phyloP scores from a whole-genome alignment of 2,113 vertebrate genomes.

The Daubentonia madagascariensis region DNA sequence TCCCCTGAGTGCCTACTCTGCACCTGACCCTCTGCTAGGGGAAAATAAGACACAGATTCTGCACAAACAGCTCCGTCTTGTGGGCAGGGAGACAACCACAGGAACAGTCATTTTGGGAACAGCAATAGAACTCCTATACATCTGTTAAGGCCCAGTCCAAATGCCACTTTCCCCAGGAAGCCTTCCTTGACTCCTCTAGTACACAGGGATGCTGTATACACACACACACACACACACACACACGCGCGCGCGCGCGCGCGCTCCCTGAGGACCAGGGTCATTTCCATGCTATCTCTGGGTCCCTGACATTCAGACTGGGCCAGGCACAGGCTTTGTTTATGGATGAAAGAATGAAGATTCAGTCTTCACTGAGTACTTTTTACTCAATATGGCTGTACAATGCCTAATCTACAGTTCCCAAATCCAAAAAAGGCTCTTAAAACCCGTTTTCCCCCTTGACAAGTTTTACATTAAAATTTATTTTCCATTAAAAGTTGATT shows the following conservation, averaged over 20 bases:
- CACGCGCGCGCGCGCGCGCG: fast-evolving
- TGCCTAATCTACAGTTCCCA: not conserved
- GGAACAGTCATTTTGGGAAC: not conserved
- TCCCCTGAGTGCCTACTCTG: not conserved
- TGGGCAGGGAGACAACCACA: not conserved
- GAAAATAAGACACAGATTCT: not conserved
- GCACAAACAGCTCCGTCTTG: not conserved
- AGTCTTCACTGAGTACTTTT: not conserved
- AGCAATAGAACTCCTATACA: not conserved
- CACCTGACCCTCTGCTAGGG: not conserved
- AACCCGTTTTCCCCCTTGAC: not conserved
- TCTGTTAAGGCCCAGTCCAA: not conserved
- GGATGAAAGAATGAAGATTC: not conserved
- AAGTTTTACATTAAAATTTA: not conserved
- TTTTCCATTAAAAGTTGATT: not conserved
- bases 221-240: not conserved
- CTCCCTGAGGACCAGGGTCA: not conserved
- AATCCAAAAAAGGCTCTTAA: not conserved
- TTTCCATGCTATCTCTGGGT: not conserved
- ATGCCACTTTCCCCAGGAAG: not conserved
- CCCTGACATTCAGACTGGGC: not conserved
- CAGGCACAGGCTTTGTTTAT: not conserved
- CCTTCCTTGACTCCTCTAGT: not conserved
- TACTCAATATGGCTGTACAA: not conserved
- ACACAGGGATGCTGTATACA: not conserved